Conservation (phyloP, 2,113 vertebrate genomes). For the Dasyornis broadbenti region DNA sequence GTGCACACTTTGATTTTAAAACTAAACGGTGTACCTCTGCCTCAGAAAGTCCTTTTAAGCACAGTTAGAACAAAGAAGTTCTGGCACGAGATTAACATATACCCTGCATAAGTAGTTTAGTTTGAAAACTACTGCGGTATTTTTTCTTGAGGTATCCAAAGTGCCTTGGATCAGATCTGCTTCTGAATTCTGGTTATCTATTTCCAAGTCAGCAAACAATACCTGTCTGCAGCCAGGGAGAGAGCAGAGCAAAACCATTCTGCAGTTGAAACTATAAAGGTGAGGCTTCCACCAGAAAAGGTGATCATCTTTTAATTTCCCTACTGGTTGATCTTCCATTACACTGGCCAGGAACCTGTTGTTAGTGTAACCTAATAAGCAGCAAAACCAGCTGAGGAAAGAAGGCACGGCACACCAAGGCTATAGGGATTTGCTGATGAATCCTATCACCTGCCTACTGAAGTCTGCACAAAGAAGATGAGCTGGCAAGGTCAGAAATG, state of each 20-base stretch:
- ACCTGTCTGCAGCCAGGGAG: background rate
- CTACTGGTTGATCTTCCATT: background rate
- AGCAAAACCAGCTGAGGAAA: background rate
- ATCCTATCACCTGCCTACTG: background rate
- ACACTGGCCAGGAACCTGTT: background rate
- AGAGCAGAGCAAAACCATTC: background rate
- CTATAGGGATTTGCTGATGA: background rate
- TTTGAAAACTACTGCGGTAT: background rate
- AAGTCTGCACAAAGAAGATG: background rate
- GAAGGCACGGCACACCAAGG: background rate
- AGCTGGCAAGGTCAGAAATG: background rate
- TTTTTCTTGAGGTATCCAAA: background rate
- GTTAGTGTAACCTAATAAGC: background rate
- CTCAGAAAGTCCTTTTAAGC: background rate
- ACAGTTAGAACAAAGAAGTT: background rate
- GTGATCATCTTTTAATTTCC: background rate
- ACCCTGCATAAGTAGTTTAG: fast-evolving
- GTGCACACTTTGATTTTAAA: background rate
- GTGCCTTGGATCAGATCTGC: background rate
- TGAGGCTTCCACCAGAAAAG: background rate
- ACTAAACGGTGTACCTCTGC: background rate
- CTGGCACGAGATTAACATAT: background rate
- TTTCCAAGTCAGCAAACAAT: background rate
- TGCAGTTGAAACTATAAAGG: background rate
- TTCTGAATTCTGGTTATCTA: background rate